Conservation (phyloP, 2,888 invertebrate species). For the Pyrochroa serraticornis region DNA sequence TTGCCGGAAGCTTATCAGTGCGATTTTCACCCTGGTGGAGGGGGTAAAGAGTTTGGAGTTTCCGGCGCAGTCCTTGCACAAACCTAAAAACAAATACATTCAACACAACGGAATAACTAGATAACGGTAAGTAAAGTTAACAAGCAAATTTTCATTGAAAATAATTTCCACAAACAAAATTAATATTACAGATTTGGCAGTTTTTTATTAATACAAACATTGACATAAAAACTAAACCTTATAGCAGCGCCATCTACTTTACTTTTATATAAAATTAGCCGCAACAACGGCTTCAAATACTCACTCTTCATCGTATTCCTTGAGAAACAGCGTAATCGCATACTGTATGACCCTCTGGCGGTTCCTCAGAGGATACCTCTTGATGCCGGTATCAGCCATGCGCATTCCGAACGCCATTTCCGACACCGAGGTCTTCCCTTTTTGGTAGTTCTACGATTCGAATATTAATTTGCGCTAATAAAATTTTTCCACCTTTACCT, state of each 20-base stretch:
- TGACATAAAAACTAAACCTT: too few species aligned
- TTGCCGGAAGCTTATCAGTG: constrained; percentile 26
- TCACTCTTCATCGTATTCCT: constrained; percentile 78
- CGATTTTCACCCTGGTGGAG: constrained; percentile 63
- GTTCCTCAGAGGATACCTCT: constrained; percentile 83
- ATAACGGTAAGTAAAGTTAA: too few species aligned
- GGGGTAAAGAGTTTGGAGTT: constrained; percentile 74
- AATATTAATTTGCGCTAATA: not conserved
- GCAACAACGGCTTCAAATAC: too few species aligned
- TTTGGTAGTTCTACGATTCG: constrained; percentile 72
- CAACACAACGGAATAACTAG: too few species aligned
- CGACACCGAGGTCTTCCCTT: constrained; percentile 81
- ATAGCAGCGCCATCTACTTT: too few species aligned
- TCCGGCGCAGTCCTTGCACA: constrained; percentile 73
- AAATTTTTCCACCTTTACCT: constrained; percentile 62
- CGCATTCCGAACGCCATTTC: constrained; percentile 94
- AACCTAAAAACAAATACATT: constrained; percentile 78
- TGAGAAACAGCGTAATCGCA: constrained; percentile 86
- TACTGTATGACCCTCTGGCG: constrained; percentile 87
- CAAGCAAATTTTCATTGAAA: too few species aligned
- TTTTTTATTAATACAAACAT: too few species aligned
- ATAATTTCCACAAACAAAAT: too few species aligned
- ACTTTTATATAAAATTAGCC: too few species aligned
- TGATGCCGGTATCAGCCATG: constrained; percentile 88
- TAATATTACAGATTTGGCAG: too few species aligned